Percentiles rank a stretch among this genome's conserved stretches.
Evolutionary conservation across 2,888 invertebrate species (phyloP).

Genomic region (Lissocephala sabroskyi): DNA sequence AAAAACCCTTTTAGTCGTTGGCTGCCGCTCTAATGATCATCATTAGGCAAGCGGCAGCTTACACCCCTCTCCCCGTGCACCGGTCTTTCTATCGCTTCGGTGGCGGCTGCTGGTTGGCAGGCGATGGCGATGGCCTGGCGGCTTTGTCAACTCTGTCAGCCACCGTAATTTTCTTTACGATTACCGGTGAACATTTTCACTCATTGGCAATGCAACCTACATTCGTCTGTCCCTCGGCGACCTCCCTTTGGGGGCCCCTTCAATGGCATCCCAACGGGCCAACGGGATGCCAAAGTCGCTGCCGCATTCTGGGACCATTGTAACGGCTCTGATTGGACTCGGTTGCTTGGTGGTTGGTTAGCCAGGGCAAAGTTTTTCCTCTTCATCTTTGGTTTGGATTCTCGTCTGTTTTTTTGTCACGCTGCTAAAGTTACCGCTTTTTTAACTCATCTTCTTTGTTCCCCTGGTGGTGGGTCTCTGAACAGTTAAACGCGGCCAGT

Average conservation of each 20-base stretch:
- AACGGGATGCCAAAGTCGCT: slow-evolving; percentile 8
- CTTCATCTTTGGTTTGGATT: not conserved
- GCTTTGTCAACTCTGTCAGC: slow-evolving; percentile 22
- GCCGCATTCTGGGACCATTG: slow-evolving; percentile 45
- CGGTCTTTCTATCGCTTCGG: too few species aligned
- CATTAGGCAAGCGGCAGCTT: too few species aligned
- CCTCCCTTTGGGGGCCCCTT: slow-evolving; percentile 4
- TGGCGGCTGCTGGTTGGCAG: not conserved
- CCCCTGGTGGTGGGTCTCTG: slow-evolving; percentile 52
- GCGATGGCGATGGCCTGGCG: too few species aligned
- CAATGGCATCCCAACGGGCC: too few species aligned
- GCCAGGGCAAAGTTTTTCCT: slow-evolving; percentile 12
- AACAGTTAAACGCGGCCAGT: slow-evolving; percentile 56
- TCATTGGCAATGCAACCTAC: slow-evolving; percentile 58
- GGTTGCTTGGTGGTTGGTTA: not conserved
- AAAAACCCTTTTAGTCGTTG: slow-evolving; percentile 46
- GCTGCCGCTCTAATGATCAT: slow-evolving; percentile 55
- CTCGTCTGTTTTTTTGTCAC: slow-evolving; percentile 9
- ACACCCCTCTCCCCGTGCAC: too few species aligned
- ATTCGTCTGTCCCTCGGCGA: slow-evolving; percentile 27
- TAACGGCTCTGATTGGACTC: slow-evolving; percentile 56
- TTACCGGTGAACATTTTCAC: slow-evolving; percentile 51
- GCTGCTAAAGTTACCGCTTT: slow-evolving; percentile 6
- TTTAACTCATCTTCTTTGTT: too few species aligned
- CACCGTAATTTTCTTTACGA: slow-evolving; percentile 53